Percentiles rank a stretch among this genome's conserved stretches.
Evolutionary conservation across 2,888 invertebrate genomes (phyloP).

Genomic region (Drosophila prostipennis): DNA sequence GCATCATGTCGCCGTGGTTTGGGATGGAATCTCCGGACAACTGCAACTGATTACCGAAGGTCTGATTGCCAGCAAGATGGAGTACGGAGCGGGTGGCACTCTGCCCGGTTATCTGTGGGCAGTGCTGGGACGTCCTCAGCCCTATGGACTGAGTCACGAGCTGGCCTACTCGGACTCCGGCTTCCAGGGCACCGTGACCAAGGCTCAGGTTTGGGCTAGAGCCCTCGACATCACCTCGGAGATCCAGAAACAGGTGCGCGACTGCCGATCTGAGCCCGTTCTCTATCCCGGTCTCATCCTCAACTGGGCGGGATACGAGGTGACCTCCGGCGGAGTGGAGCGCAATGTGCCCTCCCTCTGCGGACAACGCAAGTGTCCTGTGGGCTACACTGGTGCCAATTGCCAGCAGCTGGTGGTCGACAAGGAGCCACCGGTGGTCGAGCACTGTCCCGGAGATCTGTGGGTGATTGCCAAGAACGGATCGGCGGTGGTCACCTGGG

Average conservation of each 20-base stretch:
- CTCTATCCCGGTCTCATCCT: constrained; percentile 93
- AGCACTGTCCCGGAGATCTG: constrained; percentile 96
- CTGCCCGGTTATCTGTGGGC: constrained; percentile 95
- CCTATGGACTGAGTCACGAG: constrained; percentile 86
- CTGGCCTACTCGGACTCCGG: constrained; percentile 93
- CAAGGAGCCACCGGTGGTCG: constrained; percentile 93
- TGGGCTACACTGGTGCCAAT: constrained; percentile 93
- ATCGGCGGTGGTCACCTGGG: constrained; percentile 95
- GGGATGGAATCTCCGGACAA: constrained; percentile 95
- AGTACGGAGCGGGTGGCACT: constrained; percentile 93
- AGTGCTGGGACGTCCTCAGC: constrained; percentile 94
- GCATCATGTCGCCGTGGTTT: constrained; percentile 98
- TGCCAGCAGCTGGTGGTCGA: constrained; percentile 94
- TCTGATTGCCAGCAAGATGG: constrained; percentile 95
- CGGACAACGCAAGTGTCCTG: constrained; percentile 94
- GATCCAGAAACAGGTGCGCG: constrained; percentile 96
- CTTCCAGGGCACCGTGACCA: constrained; percentile 97
- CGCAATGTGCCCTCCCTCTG: constrained; percentile 96
- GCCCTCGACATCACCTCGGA: constrained; percentile 96
- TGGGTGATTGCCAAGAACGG: constrained; percentile 97
- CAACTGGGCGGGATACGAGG: constrained; percentile 97
- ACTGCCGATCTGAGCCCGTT: constrained; percentile 96
- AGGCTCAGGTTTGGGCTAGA: constrained; percentile 97
- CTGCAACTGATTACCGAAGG: constrained; percentile 97
- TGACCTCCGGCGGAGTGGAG: constrained; percentile 94